Evolutionary conservation across 2,888 invertebrate genomes (phyloP), one percentile per base, ranked within the genome.

Genomic region (Tenodera sinensis): DNA sequence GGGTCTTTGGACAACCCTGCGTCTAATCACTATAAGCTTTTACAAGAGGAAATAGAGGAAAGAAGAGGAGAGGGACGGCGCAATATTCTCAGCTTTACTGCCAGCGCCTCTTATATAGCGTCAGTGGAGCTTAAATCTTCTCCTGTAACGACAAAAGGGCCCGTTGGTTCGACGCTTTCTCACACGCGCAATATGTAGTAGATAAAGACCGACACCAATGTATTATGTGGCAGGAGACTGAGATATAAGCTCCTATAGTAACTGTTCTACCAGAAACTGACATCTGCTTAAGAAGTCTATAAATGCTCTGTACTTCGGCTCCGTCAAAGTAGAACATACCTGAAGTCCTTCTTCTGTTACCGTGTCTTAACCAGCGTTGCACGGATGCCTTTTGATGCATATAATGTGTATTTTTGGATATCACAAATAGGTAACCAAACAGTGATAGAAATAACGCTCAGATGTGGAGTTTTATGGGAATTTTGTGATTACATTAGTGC

Each of bases 1-100:
- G 20, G 25, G 54, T 1, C 25, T 71, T 71, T 83, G 83, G 83
- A 54, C 47, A 85, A 14, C 47, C 85, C 85, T 47, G 85, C n/a
- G 30, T 85, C 85, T 85, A 85, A 85, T 85, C 85, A 85, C 85
- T 47, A 20, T 85, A 47, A 27, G 85, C 47, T 85, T 85, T 54
- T 20, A 85, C 54, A 85, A 27, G 84, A 34, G 84, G 25, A 30
- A 25, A 71, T 71, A 71, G 54, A 71, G 54, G 54, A 71, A 71
- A 71, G 54, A 71, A 71, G 54, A 71, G 27, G 25, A 20, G 54
- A 42, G 8, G 85, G 20, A 12, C 47, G n/a, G 9, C 15, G 47
- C 85, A 85, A 85, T 85, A 28, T 47, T n/a, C 47, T 34, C 15
- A 27, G 47, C 47, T 85, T 54, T 85, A 85, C 27, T 85, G n/a